These are phyloP conservation scores for Operophtera brumata DNA, from an alignment of 2,888 invertebrate species.

Conservation along the genomic window DNA sequence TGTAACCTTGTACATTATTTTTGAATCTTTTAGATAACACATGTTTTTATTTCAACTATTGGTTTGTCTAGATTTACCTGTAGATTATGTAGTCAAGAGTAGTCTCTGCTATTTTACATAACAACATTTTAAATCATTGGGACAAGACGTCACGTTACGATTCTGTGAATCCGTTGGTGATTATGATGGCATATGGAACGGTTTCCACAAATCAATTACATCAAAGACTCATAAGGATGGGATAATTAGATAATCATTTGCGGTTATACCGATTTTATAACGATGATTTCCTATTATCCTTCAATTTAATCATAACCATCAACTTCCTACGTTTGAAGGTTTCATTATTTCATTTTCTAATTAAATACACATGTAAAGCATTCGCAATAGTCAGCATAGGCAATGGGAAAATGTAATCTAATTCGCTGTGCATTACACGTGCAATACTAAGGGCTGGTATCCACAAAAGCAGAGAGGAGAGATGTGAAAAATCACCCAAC, in stretches of 20 bases:
- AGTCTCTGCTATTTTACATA: no score
- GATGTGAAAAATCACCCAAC: not conserved
- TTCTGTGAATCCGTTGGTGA: no score
- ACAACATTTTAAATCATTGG: no score
- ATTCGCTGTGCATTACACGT: slow-evolving; percentile 15
- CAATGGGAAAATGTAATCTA: slow-evolving; percentile 1
- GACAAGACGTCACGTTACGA: no score
- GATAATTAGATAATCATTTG: no score
- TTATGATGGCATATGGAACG: no score
- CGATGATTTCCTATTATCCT: slow-evolving; percentile 5
- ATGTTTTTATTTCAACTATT: no score
- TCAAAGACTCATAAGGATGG: no score
- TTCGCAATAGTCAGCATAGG: slow-evolving; percentile 13
- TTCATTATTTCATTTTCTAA: not conserved
- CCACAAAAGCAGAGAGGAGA: not conserved
- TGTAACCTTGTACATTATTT: slow-evolving; percentile 10
- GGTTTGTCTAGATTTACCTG: no score
- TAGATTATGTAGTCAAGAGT: no score
- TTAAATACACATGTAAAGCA: slow-evolving; percentile 5
- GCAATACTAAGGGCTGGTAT: not conserved
- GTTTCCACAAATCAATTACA: no score
- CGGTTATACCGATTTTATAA: not conserved
- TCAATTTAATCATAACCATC: not conserved
- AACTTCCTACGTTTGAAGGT: slow-evolving; percentile 1
- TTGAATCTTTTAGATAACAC: not conserved